Conservation (phyloP, 1,140 invertebrate species). For the Zaprionus gabonicus region DNA sequence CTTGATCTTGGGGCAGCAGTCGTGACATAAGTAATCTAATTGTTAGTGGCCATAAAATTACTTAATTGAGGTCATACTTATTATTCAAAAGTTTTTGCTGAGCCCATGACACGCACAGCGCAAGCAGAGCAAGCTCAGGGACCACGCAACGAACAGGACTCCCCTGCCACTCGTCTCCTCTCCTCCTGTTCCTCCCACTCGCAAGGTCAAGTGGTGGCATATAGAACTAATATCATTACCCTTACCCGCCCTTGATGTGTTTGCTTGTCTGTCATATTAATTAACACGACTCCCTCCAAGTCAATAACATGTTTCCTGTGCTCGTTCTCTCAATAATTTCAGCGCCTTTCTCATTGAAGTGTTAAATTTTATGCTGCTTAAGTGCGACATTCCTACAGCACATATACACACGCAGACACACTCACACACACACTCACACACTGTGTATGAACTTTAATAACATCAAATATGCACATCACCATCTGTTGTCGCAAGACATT, state of each 20-base stretch:
- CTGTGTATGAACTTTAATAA: conserved; percentile 46
- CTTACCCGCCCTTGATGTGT: not conserved
- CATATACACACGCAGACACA: conserved; percentile 7
- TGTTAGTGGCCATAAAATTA: conserved; percentile 80
- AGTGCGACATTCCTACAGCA: conserved; percentile 47
- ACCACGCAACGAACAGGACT: conserved; percentile 31
- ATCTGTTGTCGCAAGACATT: conserved; percentile 67
- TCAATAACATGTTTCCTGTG: conserved; percentile 21
- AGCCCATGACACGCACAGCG: conserved; percentile 49
- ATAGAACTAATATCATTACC: conserved; percentile 18
- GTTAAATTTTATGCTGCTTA: conserved; percentile 66
- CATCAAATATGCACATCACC: conserved; percentile 78
- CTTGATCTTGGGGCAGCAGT: conserved; percentile 40
- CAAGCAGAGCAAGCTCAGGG: conserved; percentile 12
- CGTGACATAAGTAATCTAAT: conserved; percentile 79
- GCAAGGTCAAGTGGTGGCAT: conserved; percentile 24
- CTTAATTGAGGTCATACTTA: conserved; percentile 81
- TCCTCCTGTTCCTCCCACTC: not conserved
- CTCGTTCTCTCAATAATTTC: conserved; percentile 31
- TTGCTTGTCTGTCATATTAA: conserved; percentile 46
- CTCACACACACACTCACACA: not conserved
- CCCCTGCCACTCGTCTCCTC: not conserved
- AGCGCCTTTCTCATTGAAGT: conserved; percentile 61
- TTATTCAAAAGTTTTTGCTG: conserved; percentile 64
- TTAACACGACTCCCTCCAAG: conserved; percentile 30